Evolutionary conservation across 2,888 invertebrate species (phyloP), one percentile per base, ranked within the genome.

Genomic region (Rhogogaster chlorosoma): DNA sequence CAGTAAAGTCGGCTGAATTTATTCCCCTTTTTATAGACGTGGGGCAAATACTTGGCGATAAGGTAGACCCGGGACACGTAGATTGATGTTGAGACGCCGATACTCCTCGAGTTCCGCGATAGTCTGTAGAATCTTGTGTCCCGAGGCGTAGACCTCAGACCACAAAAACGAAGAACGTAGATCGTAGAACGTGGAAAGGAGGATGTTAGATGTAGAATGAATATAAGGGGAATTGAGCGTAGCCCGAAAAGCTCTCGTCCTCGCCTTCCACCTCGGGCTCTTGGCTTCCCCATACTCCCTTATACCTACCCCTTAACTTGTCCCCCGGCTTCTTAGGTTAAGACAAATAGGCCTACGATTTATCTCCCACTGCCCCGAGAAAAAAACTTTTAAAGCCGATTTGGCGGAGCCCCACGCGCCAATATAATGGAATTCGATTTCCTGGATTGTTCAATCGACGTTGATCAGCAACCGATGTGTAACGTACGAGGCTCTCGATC

Each of bases 341-440:
- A 83, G 83, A 83, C 83, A 83, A 83, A 83, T 83, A 83, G 83
- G 29, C 67, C 38, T 18, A 29, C 67, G 83, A 83, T 83, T 83
- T 83, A 83, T 83, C 83, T 83, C 22, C 29, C 3, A 22, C 78
- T 61, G n/a, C 29, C 45, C 45, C 49, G 15, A 45, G 7, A 29
- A 61, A 49, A 49, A 67, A 83, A 83, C 67, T 67, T 83, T 83
- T 70, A 83, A 83, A 49, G 57, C 61, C 36, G 57, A 38, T 80
- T 61, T 49, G 15, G 36, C 4, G 12, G 38, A 22, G 49, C 49
- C 71, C 71, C 6, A 49, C 49, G 49, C 67, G 18, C 67, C 67
- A 18, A 67, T 67, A 38, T 80, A 80, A 80, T 61, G 36, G 80
- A 80, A 80, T 80, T 80, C 80, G 80, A 38, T 57, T 57, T 61